phyloP scores from a whole-genome alignment of 2,888 invertebrate species.

The Stenchaetothrips biformis region DNA sequence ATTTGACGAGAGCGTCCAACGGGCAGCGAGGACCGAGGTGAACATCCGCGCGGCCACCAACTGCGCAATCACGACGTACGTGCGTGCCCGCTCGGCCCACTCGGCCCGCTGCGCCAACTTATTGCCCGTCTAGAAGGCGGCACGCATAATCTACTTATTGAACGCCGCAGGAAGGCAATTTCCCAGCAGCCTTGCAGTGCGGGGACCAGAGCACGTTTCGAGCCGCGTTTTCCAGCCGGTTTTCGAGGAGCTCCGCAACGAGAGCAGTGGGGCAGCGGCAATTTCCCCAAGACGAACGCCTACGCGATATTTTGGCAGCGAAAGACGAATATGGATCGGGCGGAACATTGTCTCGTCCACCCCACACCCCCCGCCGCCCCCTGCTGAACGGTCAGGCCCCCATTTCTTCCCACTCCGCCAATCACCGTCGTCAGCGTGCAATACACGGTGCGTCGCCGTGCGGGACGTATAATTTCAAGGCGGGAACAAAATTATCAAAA shows the following conservation, averaged over 20 bases:
- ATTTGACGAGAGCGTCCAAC: not conserved
- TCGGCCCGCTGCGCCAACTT: not conserved
- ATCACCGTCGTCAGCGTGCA: constrained; percentile 1
- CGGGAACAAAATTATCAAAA: constrained; percentile 10
- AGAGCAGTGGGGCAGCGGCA: too few species aligned
- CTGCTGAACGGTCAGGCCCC: not conserved
- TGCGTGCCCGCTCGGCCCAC: too few species aligned
- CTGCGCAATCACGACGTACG: too few species aligned
- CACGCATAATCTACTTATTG: not conserved
- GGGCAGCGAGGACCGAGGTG: not conserved
- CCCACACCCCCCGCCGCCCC: not conserved
- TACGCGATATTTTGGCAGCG: not conserved
- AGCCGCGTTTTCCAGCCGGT: too few species aligned
- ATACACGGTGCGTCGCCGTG: not conserved
- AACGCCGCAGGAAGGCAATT: constrained; percentile 1
- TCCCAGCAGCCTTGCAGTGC: not conserved
- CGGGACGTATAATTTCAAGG: not conserved
- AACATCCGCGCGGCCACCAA: too few species aligned
- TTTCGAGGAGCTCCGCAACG: too few species aligned
- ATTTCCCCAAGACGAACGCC: not conserved
- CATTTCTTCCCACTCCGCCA: constrained; percentile 15
- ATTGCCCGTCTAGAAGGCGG: not conserved
- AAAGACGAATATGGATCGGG: not conserved
- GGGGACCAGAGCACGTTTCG: too few species aligned
- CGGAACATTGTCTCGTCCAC: not conserved